Evolutionary conservation across 2,113 vertebrate genomes (phyloP).

Genomic region (Dissostichus mawsoni): DNA sequence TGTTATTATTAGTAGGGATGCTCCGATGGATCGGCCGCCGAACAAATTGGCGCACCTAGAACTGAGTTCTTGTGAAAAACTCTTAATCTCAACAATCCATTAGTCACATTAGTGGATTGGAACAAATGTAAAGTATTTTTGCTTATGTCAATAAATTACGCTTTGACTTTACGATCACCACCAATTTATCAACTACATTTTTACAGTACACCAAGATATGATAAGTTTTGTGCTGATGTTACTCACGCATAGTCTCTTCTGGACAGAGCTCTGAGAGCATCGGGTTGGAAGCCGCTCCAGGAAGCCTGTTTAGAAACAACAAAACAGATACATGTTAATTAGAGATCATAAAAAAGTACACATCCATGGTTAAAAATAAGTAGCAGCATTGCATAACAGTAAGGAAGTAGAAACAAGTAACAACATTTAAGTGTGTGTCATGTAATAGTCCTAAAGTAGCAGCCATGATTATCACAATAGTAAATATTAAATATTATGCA

Average conservation of each 20-base stretch:
- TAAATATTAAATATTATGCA: no score
- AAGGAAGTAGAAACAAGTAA: no score
- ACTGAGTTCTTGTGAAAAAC: not conserved
- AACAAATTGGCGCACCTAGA: no score
- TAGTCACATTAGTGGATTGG: not conserved
- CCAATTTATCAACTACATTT: not conserved
- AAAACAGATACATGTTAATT: not conserved
- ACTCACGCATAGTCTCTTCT: slow-evolving; percentile 93
- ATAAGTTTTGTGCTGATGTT: slow-evolving; percentile 48
- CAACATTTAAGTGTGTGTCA: no score
- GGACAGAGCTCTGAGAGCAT: slow-evolving; percentile 84
- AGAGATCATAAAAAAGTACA: no score
- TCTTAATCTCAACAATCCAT: not conserved
- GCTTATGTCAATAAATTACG: not conserved
- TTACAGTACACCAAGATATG: not conserved
- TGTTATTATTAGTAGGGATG: no score
- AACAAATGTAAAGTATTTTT: not conserved
- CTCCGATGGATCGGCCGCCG: no score
- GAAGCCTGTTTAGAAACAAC: slow-evolving; percentile 80
- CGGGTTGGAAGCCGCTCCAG: slow-evolving; percentile 88
- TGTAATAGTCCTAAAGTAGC: no score
- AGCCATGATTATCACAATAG: no score
- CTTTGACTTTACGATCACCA: not conserved
- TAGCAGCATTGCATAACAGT: no score
- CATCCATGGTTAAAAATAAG: no score